Percentiles rank a stretch among this genome's conserved stretches.
Conservation (phyloP, 2,888 invertebrate species). For the Eristalis tenax region DNA sequence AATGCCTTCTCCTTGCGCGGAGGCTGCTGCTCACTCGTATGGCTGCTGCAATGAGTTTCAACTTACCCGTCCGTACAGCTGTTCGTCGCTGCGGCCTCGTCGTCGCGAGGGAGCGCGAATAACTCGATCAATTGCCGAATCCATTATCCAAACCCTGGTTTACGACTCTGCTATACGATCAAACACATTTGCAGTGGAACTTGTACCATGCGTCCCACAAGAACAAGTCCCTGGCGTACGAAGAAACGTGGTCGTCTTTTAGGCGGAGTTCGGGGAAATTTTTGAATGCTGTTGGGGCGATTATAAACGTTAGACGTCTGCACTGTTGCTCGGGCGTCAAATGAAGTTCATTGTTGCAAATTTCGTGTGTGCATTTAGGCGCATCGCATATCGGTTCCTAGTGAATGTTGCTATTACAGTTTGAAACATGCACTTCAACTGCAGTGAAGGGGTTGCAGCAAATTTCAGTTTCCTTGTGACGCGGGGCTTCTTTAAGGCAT, state of each 20-base stretch:
- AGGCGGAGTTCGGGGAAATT: slow-evolving; percentile 9
- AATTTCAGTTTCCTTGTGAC: slow-evolving; percentile 14
- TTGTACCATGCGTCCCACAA: slow-evolving; percentile 39
- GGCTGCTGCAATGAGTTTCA: slow-evolving; percentile 7
- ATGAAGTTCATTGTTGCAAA: slow-evolving; percentile 29
- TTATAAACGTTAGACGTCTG: slow-evolving; percentile 17
- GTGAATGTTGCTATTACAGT: slow-evolving; percentile 40
- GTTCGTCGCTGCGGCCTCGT: slow-evolving; percentile 88
- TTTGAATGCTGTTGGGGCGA: not conserved
- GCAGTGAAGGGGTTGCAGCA: not conserved
- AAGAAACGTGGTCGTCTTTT: not conserved
- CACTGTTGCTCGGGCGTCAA: slow-evolving; percentile 12
- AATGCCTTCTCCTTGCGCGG: not conserved
- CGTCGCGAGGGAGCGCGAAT: slow-evolving; percentile 89
- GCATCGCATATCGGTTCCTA: slow-evolving; percentile 36
- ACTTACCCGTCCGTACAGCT: slow-evolving; percentile 88
- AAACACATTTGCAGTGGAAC: slow-evolving; percentile 49
- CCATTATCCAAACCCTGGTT: slow-evolving; percentile 56
- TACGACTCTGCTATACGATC: slow-evolving; percentile 66
- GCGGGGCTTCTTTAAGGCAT: slow-evolving; percentile 52
- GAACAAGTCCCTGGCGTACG: not conserved
- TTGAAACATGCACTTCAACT: slow-evolving; percentile 10
- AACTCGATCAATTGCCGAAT: slow-evolving; percentile 82
- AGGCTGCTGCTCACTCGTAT: not conserved
- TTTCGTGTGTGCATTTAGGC: slow-evolving; percentile 40